Evolutionary conservation across 2,888 invertebrate species (phyloP).

Genomic region (Drosophila meridionalis): DNA sequence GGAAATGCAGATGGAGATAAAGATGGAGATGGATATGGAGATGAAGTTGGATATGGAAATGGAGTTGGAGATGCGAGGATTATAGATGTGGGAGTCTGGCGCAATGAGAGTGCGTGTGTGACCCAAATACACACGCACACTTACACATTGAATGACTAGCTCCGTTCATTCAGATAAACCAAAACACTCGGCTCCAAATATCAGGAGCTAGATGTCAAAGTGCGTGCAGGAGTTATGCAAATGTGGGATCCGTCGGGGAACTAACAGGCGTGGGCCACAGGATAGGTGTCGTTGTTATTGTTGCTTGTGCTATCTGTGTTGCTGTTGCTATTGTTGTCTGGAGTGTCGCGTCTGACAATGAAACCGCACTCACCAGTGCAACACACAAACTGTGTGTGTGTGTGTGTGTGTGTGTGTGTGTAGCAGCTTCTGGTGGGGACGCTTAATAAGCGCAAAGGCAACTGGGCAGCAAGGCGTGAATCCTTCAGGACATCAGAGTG

Average conservation of each 20-base stretch:
- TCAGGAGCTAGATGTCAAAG: conserved; percentile 71
- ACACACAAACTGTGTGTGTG: conserved; percentile 20
- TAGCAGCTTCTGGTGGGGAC: conserved; percentile 7
- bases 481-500: conserved; percentile 48
- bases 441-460: conserved; percentile 63
- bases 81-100: conserved; percentile 48
- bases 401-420: conserved; percentile 1
- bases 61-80: conserved; percentile 9
- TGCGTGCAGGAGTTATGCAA: conserved; percentile 78
- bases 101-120: conserved; percentile 52
- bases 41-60: conserved; percentile 17
- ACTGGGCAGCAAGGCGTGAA: conserved; percentile 50
- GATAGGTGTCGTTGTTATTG: conserved; percentile 42
- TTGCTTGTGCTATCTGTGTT: conserved; percentile 27
- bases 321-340: conserved; percentile 44
- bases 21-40: conserved; percentile 5
- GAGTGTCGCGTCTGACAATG: conserved; percentile 50
- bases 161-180: conserved; percentile 69
- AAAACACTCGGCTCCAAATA: conserved; percentile 66
- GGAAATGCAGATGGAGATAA: conserved; percentile 20
- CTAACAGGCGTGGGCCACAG: conserved; percentile 21
- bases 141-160: conserved; percentile 43
- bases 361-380: conserved; percentile 60
- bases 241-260: conserved; percentile 56
- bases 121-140: conserved; percentile 68